Conservation (phyloP, 37 sponge, comb jelly and placozoan genomes). For the Halisarca cf. caerulea region DNA sequence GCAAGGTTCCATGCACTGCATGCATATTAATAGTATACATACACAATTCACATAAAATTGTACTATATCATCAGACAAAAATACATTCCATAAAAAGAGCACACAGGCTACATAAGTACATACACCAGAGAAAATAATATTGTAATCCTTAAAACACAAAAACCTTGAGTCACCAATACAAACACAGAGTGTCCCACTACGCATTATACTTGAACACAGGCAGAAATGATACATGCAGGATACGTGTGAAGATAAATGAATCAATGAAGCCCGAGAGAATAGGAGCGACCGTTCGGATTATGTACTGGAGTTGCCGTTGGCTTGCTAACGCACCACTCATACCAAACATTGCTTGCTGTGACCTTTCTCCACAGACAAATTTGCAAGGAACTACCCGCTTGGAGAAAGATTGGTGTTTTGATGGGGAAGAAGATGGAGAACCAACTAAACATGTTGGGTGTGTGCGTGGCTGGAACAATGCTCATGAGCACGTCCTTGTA, state of each 20-base stretch:
- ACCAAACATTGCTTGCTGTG: slow-evolving; percentile 87
- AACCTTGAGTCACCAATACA: too few relatives aligned
- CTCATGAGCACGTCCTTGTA: slow-evolving; percentile 86
- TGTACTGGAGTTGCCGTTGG: slow-evolving; percentile 75
- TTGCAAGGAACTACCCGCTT: slow-evolving; percentile 23
- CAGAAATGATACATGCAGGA: too few relatives aligned
- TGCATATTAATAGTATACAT: too few relatives aligned
- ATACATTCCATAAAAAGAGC: too few relatives aligned
- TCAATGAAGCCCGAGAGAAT: slow-evolving; percentile 87
- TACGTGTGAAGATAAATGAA: not conserved
- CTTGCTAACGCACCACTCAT: slow-evolving; percentile 88
- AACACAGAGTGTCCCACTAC: too few relatives aligned
- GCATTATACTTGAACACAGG: too few relatives aligned
- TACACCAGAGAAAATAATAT: too few relatives aligned
- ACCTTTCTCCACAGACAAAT: slow-evolving; percentile 81
- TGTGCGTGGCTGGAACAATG: slow-evolving; percentile 85
- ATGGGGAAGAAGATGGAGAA: slow-evolving; percentile 97
- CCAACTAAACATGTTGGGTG: slow-evolving; percentile 99
- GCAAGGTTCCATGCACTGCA: too few relatives aligned
- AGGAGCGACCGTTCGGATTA: slow-evolving; percentile 83
- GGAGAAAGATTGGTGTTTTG: slow-evolving; percentile 69
- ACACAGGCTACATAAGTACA: too few relatives aligned
- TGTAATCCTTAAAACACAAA: too few relatives aligned
- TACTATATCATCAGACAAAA: too few relatives aligned
- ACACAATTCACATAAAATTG: too few relatives aligned